Evolutionary conservation across 2,888 invertebrate genomes (phyloP).

Genomic region (Galeopsomyia nigrocyanea): DNA sequence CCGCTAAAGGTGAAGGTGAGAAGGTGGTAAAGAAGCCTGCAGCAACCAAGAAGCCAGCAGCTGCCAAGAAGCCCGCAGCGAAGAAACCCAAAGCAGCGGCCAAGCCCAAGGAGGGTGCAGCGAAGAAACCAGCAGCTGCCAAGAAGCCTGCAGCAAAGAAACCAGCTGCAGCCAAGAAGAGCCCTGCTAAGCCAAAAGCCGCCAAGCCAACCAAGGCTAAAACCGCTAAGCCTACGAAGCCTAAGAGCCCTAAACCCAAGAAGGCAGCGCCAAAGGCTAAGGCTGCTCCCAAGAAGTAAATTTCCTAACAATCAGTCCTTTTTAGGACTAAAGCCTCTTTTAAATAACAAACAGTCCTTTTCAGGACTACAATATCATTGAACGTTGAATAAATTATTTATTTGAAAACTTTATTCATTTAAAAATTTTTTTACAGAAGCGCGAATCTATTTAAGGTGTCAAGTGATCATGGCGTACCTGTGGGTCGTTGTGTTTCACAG

Average conservation of each 20-base stretch:
- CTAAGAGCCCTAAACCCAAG: conserved; percentile 5
- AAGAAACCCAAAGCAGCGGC: too few species aligned
- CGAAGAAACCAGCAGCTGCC: too few species aligned
- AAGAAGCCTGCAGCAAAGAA: conserved; percentile 5
- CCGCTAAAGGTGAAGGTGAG: conserved; percentile 6
- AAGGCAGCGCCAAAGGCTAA: conserved; percentile 5
- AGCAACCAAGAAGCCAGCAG: conserved; percentile 5
- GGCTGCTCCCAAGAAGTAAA: neutral
- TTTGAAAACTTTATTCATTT: too few species aligned
- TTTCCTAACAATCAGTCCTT: conserved; percentile 5
- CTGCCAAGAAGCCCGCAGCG: too few species aligned
- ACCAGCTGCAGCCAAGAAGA: conserved; percentile 8
- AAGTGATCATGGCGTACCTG: too few species aligned
- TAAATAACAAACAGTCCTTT: conserved; percentile 25
- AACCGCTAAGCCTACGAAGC: too few species aligned
- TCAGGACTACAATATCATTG: conserved; percentile 37
- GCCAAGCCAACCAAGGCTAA: conserved; percentile 7
- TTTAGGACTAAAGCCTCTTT: neutral
- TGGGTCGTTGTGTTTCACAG: too few species aligned
- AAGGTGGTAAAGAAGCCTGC: conserved; percentile 38
- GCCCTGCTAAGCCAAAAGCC: neutral
- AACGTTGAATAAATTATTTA: too few species aligned
- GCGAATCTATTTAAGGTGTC: too few species aligned
- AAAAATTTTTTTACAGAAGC: too few species aligned
- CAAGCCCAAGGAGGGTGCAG: too few species aligned